These are phyloP conservation scores for Chaitophorus viminalis DNA, from an alignment of 2,888 invertebrate species.

Conservation along the genomic window DNA sequence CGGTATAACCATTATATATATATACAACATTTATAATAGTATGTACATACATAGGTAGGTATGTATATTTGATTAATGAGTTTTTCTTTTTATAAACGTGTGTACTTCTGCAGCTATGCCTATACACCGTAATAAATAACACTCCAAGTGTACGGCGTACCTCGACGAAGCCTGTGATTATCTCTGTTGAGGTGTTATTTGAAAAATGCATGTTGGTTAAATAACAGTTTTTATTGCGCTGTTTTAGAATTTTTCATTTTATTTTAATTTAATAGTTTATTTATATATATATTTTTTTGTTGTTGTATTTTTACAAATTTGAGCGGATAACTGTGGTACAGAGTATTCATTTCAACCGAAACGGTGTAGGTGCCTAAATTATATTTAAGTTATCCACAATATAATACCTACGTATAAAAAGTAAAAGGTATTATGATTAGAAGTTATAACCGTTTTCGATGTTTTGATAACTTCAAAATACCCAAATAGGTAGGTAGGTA, in stretches of 20 bases:
- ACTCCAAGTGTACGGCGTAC: background rate
- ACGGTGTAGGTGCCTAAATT: background rate
- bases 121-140: constrained; percentile 17
- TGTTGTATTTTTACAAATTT: too few relatives aligned
- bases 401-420: too few relatives aligned
- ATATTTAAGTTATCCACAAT: background rate
- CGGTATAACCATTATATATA: background rate
- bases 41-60: background rate
- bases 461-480: background rate
- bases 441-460: constrained; percentile 3
- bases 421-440: too few relatives aligned
- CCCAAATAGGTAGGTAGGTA: too few relatives aligned
- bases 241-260: background rate
- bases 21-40: background rate
- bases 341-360: background rate
- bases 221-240: background rate
- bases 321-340: too few relatives aligned
- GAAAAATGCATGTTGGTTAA: background rate
- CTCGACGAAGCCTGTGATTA: constrained; percentile 14
- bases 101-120: background rate
- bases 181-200: constrained; percentile 12
- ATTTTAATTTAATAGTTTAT: too few relatives aligned
- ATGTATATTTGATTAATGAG: constrained; percentile 24
- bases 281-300: too few relatives aligned
- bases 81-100: background rate